Base-by-base conservation (phyloP, 2,113 vertebrate genomes). In the Gambusia affinis region DNA sequence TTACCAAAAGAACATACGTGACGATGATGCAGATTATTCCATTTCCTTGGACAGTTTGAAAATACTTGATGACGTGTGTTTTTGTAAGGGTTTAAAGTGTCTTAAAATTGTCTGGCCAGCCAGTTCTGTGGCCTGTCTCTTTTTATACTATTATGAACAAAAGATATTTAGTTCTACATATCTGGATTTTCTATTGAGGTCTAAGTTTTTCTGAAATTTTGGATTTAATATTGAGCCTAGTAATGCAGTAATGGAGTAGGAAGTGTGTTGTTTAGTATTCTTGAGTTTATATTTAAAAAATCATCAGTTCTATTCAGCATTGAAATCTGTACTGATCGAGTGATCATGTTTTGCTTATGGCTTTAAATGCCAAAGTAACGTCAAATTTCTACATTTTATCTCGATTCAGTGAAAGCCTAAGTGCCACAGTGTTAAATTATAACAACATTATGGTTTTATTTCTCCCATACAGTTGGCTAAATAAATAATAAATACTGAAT, bases 21-120 rank as follows among this genome's bases (percentile, higher is more conserved):
- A 73, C 75, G 7, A 54, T 73, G 42, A 80, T 67, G 57, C 68
- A n/a, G 64, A 85, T 89, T 71, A 71, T 76, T 80, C 67, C 68
- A 35, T 70, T 76, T 75, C 57, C 39, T 4, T n/a, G 39, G 57
- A 44, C 14, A 65, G 76, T 60, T 62, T 17, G 19, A 8, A 66
- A 82, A 65, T 22, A 70, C 22, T 4, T 67, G 14, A 47, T n/a
- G 79, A 61, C 2, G 35, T 37, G 8, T 31, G 27, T 63, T 51
- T 51, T 33, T 60, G 30, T 19, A 5, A 47, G 44, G 3, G 17
- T 4, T 73, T 60, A 60, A 67, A 47, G 47, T 29, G 3, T 24
- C 17, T 37, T 22, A 30, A 29, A 75, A 44, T 51, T 54, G 12
- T 33, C n/a, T 61, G 6, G 31, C 30, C 35, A 4, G 28, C 6